Conservation (phyloP, 2,113 vertebrate species). For the Desmodus rotundus region DNA sequence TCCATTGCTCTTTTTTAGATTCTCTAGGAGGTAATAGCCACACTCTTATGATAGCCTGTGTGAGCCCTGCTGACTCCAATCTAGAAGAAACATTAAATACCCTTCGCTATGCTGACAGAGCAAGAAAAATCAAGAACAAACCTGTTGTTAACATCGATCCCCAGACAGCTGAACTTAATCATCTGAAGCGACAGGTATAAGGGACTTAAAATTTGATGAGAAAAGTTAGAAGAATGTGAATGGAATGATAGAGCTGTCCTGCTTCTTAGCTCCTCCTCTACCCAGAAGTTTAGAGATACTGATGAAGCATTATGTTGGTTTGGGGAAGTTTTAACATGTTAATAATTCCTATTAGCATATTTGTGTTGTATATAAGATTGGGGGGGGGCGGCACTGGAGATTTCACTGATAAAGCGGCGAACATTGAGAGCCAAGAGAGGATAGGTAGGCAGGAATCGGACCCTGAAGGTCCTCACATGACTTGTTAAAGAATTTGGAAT, state of each 20-base stretch:
- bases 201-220: not conserved
- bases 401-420: constrained; percentile 17
- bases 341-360: constrained; percentile 34
- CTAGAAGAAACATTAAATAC: constrained; percentile 98
- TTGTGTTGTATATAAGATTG: constrained; percentile 21
- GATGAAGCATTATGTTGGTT: constrained; percentile 14
- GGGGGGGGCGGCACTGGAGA: not conserved
- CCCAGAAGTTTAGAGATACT: constrained; percentile 1
- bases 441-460: not conserved
- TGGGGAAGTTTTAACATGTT: not conserved
- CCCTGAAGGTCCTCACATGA: not conserved
- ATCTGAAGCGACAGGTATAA: constrained; percentile 92
- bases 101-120: constrained; percentile 94
- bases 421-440: not conserved
- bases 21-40: constrained; percentile 97
- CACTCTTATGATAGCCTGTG: constrained; percentile 96
- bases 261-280: constrained; percentile 36
- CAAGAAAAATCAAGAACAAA: constrained; percentile 98
- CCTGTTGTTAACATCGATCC: constrained; percentile 94
- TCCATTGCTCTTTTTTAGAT: constrained; percentile 80
- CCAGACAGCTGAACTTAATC: constrained; percentile 87
- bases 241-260: not conserved
- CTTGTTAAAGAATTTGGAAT: constrained; percentile 3
- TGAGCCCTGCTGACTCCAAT: constrained; percentile 97
- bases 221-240: constrained; percentile 15